Percentiles rank a stretch among this genome's conserved stretches.
phyloP scores from a whole-genome alignment of 2,888 invertebrate genomes.

The Platerodrilus igneus region DNA sequence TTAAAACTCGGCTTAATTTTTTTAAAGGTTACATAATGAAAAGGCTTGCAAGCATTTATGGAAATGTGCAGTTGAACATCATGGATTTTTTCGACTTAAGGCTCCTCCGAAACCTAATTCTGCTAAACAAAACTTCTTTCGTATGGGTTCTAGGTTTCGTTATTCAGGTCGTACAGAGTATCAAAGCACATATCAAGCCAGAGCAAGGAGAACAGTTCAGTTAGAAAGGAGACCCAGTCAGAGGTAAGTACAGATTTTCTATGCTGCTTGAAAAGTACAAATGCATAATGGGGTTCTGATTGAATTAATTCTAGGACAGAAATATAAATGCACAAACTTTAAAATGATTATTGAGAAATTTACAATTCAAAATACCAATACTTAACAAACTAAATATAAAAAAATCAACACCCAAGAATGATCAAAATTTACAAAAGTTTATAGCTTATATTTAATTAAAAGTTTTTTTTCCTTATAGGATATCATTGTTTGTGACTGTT shows the following conservation, averaged over 20 bases:
- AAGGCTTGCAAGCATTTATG: constrained; percentile 99
- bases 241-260: constrained; percentile 52
- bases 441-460: too few species aligned
- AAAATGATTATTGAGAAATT: too few species aligned
- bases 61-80: constrained; percentile 99
- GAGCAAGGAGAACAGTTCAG: constrained; percentile 88
- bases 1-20: neutral
- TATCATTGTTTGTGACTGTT: too few species aligned
- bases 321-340: too few species aligned
- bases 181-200: constrained; percentile 88
- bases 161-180: constrained; percentile 90
- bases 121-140: constrained; percentile 91
- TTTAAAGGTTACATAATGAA: constrained; percentile 74
- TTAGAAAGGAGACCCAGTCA: constrained; percentile 97
- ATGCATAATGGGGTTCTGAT: neutral
- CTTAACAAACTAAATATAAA: too few species aligned
- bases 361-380: too few species aligned
- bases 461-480: too few species aligned
- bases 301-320: neutral
- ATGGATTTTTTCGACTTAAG: constrained; percentile 94
- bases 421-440: too few species aligned
- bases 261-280: neutral
- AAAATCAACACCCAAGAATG: too few species aligned
- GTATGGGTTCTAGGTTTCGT: constrained; percentile 97
- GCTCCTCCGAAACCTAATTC: constrained; percentile 85